Evolutionary conservation across 1,140 invertebrate genomes (phyloP), one percentile per base, ranked within the genome.

Genomic region (Aphidius gifuensis): DNA sequence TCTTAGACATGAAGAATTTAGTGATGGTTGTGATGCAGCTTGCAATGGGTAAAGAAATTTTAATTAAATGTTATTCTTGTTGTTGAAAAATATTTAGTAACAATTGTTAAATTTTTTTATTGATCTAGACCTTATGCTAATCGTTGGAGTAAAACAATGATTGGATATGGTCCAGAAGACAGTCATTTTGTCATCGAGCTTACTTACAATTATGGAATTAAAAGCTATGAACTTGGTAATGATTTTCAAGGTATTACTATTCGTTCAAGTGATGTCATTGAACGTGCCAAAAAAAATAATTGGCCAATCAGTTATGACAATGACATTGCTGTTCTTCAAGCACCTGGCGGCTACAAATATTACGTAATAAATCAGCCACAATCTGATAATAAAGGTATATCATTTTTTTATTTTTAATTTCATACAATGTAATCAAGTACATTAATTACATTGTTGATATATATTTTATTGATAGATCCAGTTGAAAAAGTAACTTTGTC

Each of bases 101-200:
- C 23, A 9, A n/a, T n/a, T n/a, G n/a, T n/a, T n/a, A n/a, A n/a
- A n/a, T n/a, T n/a, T n/a, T 9, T 8, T 32, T 32, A 50, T 23
- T 1, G 6, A 7, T 9, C 55, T 72, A 94, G 94, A 47, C 95
- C 95, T 16, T 99, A 98, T 82, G 92, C 93, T 74, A 96, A 96
- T 68, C 90, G 92, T 68, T 99, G 97, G 97, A 97, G 94, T 73
- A 99, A 99, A 83, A 98, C 97, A 0, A 99, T 99, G 97, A 87
- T 99, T 53, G 97, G 97, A 9, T 99, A 97, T 85, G 97, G 97
- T 1, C 87, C 91, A 7, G 97, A 99, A 82, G 92, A 96, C 71
- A 85, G 86, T 56, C 92, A 98, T 80, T 99, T 99, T 86, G 96
- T 97, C 5, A 83, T 98, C 43, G 97, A 99, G 80, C 82, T 99